Conservation (phyloP, 2,113 vertebrate genomes). For the Vombatus ursinus region DNA sequence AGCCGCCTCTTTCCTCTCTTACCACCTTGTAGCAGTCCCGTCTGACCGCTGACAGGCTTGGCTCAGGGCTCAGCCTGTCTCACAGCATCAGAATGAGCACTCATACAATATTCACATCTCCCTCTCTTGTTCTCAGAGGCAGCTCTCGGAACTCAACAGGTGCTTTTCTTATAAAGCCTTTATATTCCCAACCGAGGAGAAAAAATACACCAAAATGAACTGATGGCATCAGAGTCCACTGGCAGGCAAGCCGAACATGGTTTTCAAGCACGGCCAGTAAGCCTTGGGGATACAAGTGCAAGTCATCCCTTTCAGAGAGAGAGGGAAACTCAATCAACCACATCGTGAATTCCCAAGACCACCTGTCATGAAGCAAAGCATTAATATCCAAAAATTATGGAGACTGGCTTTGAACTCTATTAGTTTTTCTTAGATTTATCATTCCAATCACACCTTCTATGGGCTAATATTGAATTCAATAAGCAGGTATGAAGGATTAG, state of each 20-base stretch:
- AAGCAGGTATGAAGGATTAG: not conserved
- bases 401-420: not conserved
- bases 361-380: not conserved
- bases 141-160: not conserved
- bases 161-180: not conserved
- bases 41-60: too few species aligned
- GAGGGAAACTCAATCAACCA: not conserved
- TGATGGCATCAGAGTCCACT: too few species aligned
- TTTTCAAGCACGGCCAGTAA: not conserved
- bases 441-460: not conserved
- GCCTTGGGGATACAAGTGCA: not conserved
- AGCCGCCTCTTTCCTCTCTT: too few species aligned
- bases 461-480: not conserved
- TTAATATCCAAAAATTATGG: not conserved
- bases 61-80: too few species aligned
- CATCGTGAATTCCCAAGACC: not conserved
- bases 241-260: too few species aligned
- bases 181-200: not conserved
- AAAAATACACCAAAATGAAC: too few species aligned
- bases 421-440: not conserved
- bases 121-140: too few species aligned
- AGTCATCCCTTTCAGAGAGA: too few species aligned
- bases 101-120: too few species aligned
- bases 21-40: too few species aligned
- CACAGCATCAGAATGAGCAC: too few species aligned